Evolutionary conservation across 2,888 invertebrate species (phyloP).

Genomic region (Copidosoma aretas): DNA sequence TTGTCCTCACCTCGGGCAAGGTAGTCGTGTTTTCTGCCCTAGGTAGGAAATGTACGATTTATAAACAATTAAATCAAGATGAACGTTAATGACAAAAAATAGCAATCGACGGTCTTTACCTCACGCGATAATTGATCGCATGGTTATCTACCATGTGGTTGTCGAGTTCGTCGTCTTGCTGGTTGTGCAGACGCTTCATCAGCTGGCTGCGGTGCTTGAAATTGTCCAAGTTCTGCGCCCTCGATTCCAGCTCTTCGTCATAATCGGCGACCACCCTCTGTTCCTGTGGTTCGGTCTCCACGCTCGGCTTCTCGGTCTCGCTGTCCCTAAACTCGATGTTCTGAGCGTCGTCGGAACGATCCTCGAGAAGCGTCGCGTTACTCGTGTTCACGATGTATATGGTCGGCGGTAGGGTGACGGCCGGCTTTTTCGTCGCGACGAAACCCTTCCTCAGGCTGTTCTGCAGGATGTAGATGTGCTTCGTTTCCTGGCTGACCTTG

Average conservation of each 20-base stretch:
- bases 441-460: constrained; percentile 49
- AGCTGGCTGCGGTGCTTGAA: constrained; percentile 52
- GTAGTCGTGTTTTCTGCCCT: no score
- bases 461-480: constrained; percentile 57
- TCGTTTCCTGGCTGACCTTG: constrained; percentile 57
- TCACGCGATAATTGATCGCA: constrained; percentile 55
- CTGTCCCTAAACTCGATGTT: constrained; percentile 22
- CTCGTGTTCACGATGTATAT: constrained; percentile 31
- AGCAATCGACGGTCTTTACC: no score
- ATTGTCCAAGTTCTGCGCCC: constrained; percentile 53
- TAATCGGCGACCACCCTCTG: constrained; percentile 13
- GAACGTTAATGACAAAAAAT: no score
- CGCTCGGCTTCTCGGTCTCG: background rate
- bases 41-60: no score
- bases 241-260: constrained; percentile 43
- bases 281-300: constrained; percentile 18
- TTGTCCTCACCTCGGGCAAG: no score
- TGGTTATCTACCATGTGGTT: constrained; percentile 53
- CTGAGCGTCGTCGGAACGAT: constrained; percentile 33
- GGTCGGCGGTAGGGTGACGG: constrained; percentile 26
- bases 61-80: no score
- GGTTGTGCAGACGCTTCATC: constrained; percentile 41
- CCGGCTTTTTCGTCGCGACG: constrained; percentile 26
- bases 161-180: background rate
- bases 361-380: constrained; percentile 19